These are phyloP conservation scores for Armadillidium nasatum DNA, from an alignment of 1,140 invertebrate species.

Conservation along the genomic window DNA sequence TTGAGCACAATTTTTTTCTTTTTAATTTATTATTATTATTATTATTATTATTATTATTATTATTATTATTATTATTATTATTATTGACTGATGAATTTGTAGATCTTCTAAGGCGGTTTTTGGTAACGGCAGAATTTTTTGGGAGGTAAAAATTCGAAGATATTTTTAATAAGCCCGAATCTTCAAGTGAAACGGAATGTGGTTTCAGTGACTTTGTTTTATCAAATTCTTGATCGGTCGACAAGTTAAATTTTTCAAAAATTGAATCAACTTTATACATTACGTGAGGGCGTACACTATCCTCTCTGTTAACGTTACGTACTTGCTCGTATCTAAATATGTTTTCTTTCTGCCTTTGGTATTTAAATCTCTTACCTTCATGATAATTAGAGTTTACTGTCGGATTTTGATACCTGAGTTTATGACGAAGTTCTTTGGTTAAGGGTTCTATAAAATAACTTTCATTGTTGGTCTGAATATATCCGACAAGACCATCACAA, in stretches of 20 bases:
- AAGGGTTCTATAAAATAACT: slow-evolving; percentile 43
- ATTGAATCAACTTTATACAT: slow-evolving; percentile 40
- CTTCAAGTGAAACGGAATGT: too few species aligned
- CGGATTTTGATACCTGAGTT: not conserved
- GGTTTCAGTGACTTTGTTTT: not conserved
- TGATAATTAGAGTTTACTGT: not conserved
- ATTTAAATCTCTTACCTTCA: not conserved
- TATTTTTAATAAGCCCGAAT: too few species aligned
- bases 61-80: not conserved
- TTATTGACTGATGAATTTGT: too few species aligned
- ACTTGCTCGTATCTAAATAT: not conserved
- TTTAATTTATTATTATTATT: slow-evolving; percentile 5
- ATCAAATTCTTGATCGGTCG: slow-evolving; percentile 36
- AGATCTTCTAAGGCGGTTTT: too few species aligned
- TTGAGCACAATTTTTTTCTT: not conserved
- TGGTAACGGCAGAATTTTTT: too few species aligned
- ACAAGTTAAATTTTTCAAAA: slow-evolving; percentile 35
- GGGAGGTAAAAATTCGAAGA: too few species aligned
- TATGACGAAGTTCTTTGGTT: slow-evolving; percentile 13
- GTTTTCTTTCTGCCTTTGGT: not conserved
- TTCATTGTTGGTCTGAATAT: slow-evolving; percentile 38
- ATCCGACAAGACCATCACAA: slow-evolving; percentile 39
- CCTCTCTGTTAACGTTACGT: not conserved
- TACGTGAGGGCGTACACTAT: slow-evolving; percentile 33
- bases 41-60: slow-evolving; percentile 17